Conservation (phyloP, 2,113 vertebrate genomes). For the Sardina pilchardus region DNA sequence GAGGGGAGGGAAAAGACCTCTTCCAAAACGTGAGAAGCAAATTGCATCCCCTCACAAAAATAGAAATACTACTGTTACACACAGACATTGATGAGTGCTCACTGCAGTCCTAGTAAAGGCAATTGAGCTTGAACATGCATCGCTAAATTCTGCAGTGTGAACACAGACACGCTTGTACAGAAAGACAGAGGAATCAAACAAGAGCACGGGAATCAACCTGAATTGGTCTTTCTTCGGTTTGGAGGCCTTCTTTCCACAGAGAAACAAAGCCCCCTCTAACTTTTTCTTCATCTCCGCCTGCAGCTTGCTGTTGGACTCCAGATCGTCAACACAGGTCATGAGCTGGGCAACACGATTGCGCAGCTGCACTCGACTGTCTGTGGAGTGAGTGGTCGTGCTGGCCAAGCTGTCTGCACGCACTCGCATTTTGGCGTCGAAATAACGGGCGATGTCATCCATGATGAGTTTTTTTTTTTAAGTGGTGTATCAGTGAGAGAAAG, state of each 20-base stretch:
- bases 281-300: constrained; percentile 68
- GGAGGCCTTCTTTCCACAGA: constrained; percentile 60
- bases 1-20: not conserved
- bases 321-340: constrained; percentile 71
- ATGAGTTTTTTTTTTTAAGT: not conserved
- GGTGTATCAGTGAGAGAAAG: not conserved
- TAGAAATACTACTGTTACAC: not conserved
- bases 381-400: constrained; percentile 63
- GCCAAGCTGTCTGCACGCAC: constrained; percentile 57
- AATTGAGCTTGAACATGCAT: not conserved
- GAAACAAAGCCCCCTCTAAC: constrained; percentile 70
- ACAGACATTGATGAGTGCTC: not conserved
- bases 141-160: not conserved
- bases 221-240: constrained; percentile 52
- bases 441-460: constrained; percentile 50
- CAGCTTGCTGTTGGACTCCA: constrained; percentile 63
- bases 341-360: constrained; percentile 72
- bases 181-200: constrained; percentile 1
- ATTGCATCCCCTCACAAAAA: not conserved
- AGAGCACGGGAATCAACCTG: constrained; percentile 54
- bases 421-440: constrained; percentile 37
- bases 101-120: not conserved
- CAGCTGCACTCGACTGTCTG: constrained; percentile 61
- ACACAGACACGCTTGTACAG: not conserved
- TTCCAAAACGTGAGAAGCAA: not conserved